These are phyloP conservation scores for Rhynchophorus ferrugineus DNA, from an alignment of 1,140 invertebrate species.

Conservation along the genomic window DNA sequence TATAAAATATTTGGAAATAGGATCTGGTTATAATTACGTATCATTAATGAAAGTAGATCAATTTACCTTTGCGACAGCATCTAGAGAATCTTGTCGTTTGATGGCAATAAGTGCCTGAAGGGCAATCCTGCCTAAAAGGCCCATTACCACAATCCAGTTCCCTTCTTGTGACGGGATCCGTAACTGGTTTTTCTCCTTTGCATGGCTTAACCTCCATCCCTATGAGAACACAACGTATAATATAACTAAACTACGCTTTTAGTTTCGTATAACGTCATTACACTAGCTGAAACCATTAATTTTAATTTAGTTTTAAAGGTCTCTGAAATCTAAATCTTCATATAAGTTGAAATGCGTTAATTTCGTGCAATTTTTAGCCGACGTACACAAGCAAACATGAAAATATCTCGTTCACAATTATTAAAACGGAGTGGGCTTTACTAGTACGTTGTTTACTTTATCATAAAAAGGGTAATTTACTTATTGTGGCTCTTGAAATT, in stretches of 20 bases:
- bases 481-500: too few species aligned
- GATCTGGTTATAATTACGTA: too few species aligned
- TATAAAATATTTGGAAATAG: too few species aligned
- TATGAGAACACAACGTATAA: conserved; percentile 36
- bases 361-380: not conserved
- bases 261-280: conserved; percentile 9
- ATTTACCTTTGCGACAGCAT: conserved; percentile 67
- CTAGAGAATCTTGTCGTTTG: conserved; percentile 70
- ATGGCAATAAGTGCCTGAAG: conserved; percentile 75
- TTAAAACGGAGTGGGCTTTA: too few species aligned
- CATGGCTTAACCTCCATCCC: conserved; percentile 80
- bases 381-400: not conserved
- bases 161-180: conserved; percentile 58
- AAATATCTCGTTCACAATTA: too few species aligned
- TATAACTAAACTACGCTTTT: conserved; percentile 11
- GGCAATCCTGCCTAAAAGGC: conserved; percentile 68
- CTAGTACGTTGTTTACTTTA: too few species aligned
- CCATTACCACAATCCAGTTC: conserved; percentile 83
- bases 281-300: conserved; percentile 2
- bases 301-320: conserved; percentile 13
- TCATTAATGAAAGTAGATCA: too few species aligned
- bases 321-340: conserved; percentile 5
- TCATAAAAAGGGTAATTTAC: too few species aligned
- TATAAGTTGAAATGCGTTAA: conserved; percentile 2
- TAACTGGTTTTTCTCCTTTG: conserved; percentile 70